Percentiles rank a stretch among this genome's conserved stretches.
Conservation (phyloP, 1,140 invertebrate genomes). For the Epicauta chinensis region DNA sequence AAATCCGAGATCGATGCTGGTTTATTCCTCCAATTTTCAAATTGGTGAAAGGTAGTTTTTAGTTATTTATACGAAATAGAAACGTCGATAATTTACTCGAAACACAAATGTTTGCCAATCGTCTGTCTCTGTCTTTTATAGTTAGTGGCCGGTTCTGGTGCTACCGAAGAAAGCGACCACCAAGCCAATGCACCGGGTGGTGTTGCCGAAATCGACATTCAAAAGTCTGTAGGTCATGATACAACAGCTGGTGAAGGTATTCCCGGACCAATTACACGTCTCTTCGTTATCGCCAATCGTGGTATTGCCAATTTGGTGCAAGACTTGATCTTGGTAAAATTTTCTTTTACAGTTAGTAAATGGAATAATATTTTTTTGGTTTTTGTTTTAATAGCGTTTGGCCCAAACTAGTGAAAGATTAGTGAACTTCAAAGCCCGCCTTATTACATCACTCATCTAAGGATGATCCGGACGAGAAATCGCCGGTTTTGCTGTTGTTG, state of each 20-base stretch:
- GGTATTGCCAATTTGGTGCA: constrained; percentile 77
- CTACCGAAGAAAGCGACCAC: constrained; percentile 54
- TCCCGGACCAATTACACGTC: constrained; percentile 74
- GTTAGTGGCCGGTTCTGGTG: constrained; percentile 61
- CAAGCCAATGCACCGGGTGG: constrained; percentile 49
- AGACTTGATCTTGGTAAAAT: constrained; percentile 69
- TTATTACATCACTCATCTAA: constrained; percentile 82
- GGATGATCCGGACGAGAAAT: constrained; percentile 8
- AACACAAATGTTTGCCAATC: too few species aligned
- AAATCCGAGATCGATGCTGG: too few species aligned
- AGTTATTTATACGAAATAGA: too few species aligned
- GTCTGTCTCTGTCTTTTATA: too few species aligned
- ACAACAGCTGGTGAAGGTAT: constrained; percentile 63
- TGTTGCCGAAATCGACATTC: constrained; percentile 40
- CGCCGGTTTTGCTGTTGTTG: constrained; percentile 15
- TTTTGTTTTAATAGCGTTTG: constrained; percentile 56
- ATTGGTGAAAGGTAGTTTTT: too few species aligned
- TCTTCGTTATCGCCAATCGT: constrained; percentile 76
- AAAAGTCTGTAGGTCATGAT: constrained; percentile 47
- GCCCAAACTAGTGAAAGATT: constrained; percentile 81
- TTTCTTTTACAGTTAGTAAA: too few species aligned
- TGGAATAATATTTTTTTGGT: background rate
- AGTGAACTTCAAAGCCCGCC: constrained; percentile 84
- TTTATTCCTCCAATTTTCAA: too few species aligned
- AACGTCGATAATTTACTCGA: too few species aligned